These are phyloP conservation scores for Gephyroberyx darwinii DNA, from an alignment of 2,797 vertebrate genomes.

Conservation along the genomic window DNA sequence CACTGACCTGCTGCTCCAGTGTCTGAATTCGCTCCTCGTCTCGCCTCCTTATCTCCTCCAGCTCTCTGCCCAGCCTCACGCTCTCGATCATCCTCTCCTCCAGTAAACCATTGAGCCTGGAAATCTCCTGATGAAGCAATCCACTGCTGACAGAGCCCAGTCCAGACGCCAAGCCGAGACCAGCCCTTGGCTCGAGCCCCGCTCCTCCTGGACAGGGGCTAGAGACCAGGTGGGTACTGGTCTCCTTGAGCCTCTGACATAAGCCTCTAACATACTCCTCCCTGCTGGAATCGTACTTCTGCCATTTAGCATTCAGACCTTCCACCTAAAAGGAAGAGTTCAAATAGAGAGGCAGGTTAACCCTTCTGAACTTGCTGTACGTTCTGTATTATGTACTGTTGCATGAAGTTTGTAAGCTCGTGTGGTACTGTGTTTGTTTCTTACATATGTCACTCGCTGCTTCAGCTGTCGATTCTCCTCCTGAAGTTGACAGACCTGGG, in stretches of 20 bases:
- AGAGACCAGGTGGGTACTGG: constrained; percentile 34
- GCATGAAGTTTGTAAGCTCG: too few relatives aligned
- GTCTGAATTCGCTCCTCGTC: constrained; percentile 86
- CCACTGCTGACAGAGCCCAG: constrained; percentile 56
- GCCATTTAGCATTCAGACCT: constrained; percentile 92
- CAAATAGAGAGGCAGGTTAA: not conserved
- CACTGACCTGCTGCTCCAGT: constrained; percentile 92
- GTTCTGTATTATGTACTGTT: not conserved
- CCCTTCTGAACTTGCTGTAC: not conserved
- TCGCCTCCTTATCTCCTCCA: constrained; percentile 68
- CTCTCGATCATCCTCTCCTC: constrained; percentile 86
- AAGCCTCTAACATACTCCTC: constrained; percentile 90
- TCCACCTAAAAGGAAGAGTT: constrained; percentile 83
- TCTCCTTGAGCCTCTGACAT: constrained; percentile 85
- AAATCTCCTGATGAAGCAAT: constrained; percentile 88
- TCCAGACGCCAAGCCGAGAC: constrained; percentile 10
- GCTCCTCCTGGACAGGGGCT: constrained; percentile 5
- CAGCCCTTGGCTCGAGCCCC: constrained; percentile 39
- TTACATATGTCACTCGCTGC: constrained; percentile 90
- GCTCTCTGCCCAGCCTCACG: constrained; percentile 71
- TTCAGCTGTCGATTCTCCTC: constrained; percentile 90
- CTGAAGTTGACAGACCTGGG: constrained; percentile 78
- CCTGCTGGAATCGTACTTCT: constrained; percentile 91
- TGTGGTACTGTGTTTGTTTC: constrained; percentile 45
- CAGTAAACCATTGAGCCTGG: constrained; percentile 87